Base-by-base conservation (phyloP, 30 jellyfish, hydroid and myxozoan species). In the Hydractinia echinata region DNA sequence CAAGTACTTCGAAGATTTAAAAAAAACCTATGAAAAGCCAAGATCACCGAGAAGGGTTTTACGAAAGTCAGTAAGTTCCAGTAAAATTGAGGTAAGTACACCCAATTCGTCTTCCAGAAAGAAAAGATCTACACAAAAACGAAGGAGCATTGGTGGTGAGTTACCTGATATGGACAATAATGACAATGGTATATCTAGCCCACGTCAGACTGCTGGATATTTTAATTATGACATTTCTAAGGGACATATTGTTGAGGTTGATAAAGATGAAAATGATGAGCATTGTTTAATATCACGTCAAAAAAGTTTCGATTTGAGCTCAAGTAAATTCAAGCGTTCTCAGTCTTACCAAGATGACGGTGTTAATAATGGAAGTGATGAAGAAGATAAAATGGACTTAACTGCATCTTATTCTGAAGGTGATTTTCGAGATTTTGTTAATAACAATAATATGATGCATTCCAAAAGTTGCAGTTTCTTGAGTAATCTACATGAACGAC, bases 401-500 rank as follows among this genome's bases (percentile, higher is more conserved):
- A 50, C 81, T 18, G 52, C 55, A 53, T 77, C 85, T 16, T 77
- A 77, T 77, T 77, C 85, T 10, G 85, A 49, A 19, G 85, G 85
- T 10, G 85, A 77, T 66, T 54, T 77, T n/a, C 15, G 77, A 53
- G 85, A 54, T 54, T 55, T 54, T 54, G 30, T 9, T 51, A 52
- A 77, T 54, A 77, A 77, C 60, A 77, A 77, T 58, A 16, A 55
- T 5, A 30, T 58, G 52, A 53, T 66, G 16, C 53, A 61, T 9
- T 56, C 85, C 10, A 77, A 77, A 54, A 77, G 85, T 77, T 56
- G 79, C 15, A 76, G 60, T 10, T 77, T 79, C n/a, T 16, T 77
- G 15, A 77, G 76, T 56, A 66, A 76, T 54, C 58, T 77, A 7
- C 55, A 55, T 54, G 77, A 77, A 77, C 21, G 94, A 72, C 98